Evolutionary conservation across 2,888 invertebrate genomes (phyloP).

Genomic region (Homarus gammarus): DNA sequence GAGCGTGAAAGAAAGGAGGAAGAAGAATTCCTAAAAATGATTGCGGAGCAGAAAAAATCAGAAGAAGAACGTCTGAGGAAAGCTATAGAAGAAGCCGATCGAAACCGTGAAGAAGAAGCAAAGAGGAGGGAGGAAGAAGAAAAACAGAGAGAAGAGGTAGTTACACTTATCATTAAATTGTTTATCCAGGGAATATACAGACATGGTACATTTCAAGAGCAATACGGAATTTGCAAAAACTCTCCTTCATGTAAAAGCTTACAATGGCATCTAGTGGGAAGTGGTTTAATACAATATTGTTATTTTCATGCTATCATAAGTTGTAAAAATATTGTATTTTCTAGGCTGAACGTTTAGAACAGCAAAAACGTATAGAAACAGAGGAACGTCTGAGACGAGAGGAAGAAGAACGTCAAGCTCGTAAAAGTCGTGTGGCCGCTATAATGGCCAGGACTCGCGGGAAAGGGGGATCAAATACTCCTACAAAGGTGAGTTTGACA

Average conservation of each 20-base stretch:
- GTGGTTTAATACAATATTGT: background rate
- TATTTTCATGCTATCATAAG: background rate
- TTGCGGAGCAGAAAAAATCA: slow-evolving; percentile 88
- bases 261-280: background rate
- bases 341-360: slow-evolving; percentile 79
- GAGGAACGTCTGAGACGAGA: slow-evolving; percentile 90
- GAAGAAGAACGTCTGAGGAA: slow-evolving; percentile 92
- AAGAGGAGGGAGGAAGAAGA: slow-evolving; percentile 72
- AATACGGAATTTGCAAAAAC: no score
- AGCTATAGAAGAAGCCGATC: slow-evolving; percentile 85
- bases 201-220: no score
- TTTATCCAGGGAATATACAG: no score
- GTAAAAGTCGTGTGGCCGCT: slow-evolving; percentile 94
- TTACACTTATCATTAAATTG: background rate
- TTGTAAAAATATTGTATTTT: slow-evolving; percentile 2
- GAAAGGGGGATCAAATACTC: slow-evolving; percentile 80
- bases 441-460: slow-evolving; percentile 94
- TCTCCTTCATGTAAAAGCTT: background rate
- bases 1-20: slow-evolving; percentile 87
- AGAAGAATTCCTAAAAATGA: slow-evolving; percentile 88
- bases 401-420: slow-evolving; percentile 91
- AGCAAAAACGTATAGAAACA: slow-evolving; percentile 87
- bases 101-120: slow-evolving; percentile 80
- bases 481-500: slow-evolving; percentile 79
- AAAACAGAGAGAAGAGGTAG: slow-evolving; percentile 84